Evolutionary conservation across 2,888 invertebrate genomes (phyloP), one percentile per base, ranked within the genome.

Genomic region (Pterostichus niger): DNA sequence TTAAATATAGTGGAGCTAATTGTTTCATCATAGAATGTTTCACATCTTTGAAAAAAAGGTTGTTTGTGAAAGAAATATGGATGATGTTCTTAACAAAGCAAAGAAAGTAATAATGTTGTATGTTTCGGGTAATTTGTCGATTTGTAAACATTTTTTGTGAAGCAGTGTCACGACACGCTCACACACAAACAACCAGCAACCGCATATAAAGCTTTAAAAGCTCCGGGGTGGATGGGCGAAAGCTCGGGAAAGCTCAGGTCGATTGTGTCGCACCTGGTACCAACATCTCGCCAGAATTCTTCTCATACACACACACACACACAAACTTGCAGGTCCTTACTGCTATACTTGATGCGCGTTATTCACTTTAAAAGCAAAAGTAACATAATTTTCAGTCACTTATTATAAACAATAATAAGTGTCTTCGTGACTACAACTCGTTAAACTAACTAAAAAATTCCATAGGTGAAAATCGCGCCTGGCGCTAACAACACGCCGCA

Each of bases 181-280:
- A 40, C 40, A 40, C 40, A 40, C 40, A 40, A 6, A 40, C 3
- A 24, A 24, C 7, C 40, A 40, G 3, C 6, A 40, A 40, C 11
- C 33, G 52, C 75, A 75, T 52, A n/a, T 75, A 75, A 52, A 75
- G 75, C 49, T 52, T 13, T n/a, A 31, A 31, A 24, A 73, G 73
- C 46, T 24, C n/a, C 5, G 49, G 31, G 49, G 73, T 24, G 24
- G 6, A 24, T 11, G 44, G 52, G 52, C 11, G 33, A 52, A n/a
- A 13, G 61, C 59, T 24, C 61, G 46, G 82, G 82, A 31, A 31
- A 13, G 61, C 59, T 24, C 61, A 59, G 82, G 82, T 82, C 82
- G 82, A 82, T 82, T 59, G 33, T 49, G 40, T 73, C 46, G 75
- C 31, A 82, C 82, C 82, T 68, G 82, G 82, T 68, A 82, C 82